Base-by-base conservation (phyloP, 2,888 invertebrate genomes). In the Matsumyia berberina region DNA sequence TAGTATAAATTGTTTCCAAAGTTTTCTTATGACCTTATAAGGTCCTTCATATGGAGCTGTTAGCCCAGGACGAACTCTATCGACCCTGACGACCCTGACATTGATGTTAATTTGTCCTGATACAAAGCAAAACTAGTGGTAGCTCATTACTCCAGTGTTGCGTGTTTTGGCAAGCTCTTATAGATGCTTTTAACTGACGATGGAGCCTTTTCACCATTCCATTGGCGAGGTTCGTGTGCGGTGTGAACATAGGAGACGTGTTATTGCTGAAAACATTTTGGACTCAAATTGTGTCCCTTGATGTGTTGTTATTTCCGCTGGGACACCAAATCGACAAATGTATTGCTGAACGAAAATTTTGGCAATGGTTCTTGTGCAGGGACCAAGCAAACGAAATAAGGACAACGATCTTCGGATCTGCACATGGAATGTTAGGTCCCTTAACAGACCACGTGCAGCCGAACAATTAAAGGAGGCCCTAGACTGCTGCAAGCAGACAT, bases 1-100 rank as follows among this genome's bases (percentile, higher is more conserved):
- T 0, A 78, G 0, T 35, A 67, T 31, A 11, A 44, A 78, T 44
- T 64, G 70, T 15, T 80, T 80, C n/a, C 57, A 15, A n/a, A 49
- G 29, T 24, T 42, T 49, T 0, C 62, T 49, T 8, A 73, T 15
- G 1, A 80, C 72, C 12, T 72, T 64, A 39, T 46, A 79, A 8
- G 64, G 79, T 2, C 66, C 79, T 58, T 78, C 78, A 46, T 70
- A 70, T 31, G 64, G 64, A 15, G 57, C 46, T 57, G 70, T 49
- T 58, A 72, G 24, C 7, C 57, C 49, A 5, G 57, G 51, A 1
- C 57, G 39, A 5, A 49, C 46, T 66, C 51, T 72, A n/a, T 79
- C 64, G n/a, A 79, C 19, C 17, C 72, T n/a, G n/a, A n/a, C n/a
- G n/a, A n/a, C n/a, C n/a, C n/a, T n/a, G n/a, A n/a, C n/a, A n/a